Base-by-base conservation (phyloP, 2,888 invertebrate genomes). In the Julus scanicus region DNA sequence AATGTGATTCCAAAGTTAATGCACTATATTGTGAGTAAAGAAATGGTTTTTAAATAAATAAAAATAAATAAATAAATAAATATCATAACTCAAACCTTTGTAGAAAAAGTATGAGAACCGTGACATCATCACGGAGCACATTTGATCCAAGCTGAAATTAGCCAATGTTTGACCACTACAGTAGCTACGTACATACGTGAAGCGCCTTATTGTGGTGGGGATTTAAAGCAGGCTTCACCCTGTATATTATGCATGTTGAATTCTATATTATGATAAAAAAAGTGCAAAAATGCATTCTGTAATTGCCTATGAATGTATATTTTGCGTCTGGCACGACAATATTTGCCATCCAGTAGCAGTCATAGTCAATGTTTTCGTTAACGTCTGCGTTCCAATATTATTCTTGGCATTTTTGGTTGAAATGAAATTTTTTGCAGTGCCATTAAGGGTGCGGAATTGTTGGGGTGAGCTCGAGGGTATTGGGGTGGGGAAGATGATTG, bases 331-430 rank as follows among this genome's bases (percentile, higher is more conserved):
- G 71, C 29, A 71, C 29, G 71, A 71, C 29, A 71, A 71, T 71
- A 71, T 71, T 71, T 71, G 71, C 29, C 29, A 71, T 29, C 71
- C 71, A 29, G 71, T n/a, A 71, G 71, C 71, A 29, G 71, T 71
- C 71, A 71, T 71, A 29, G 71, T 71, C 71, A 71, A 71, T 71
- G 71, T 71, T 71, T 71, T 9, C 71, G 29, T 71, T 71, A 71
- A 71, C 71, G 71, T 71, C 71, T 71, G 71, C 71, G 71, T 71
- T 71, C 71, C 71, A 71, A 71, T 71, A 71, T 71, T 71, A 71
- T 71, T 71, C 71, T 71, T 71, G 71, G 71, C 71, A 71, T 71
- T 71, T 71, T 71, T 29, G 71, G 71, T 71, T 71, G 71, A 71
- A 71, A 71, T 71, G 71, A 71, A 29, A 71, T 71, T 71, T 71